phyloP scores from a whole-genome alignment of 2,113 vertebrate species.

The Rhinoptilus africanus region DNA sequence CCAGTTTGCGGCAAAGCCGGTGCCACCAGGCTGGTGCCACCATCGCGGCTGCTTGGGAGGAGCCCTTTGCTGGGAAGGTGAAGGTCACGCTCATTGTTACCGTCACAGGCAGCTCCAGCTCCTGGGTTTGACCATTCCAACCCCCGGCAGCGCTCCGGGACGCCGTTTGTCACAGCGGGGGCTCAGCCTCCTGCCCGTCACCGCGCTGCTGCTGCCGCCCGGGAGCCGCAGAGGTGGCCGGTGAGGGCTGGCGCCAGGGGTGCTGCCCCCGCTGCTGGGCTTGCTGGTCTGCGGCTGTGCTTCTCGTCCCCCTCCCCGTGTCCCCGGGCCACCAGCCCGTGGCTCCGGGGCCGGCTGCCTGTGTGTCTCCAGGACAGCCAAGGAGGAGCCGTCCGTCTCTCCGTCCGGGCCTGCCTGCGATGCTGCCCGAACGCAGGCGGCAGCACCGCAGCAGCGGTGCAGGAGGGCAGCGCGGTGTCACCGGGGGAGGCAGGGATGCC shows the following conservation, averaged over 20 bases:
- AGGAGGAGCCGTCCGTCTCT: background rate
- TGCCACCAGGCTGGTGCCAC: background rate
- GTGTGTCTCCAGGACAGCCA: fast-evolving
- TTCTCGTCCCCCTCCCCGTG: background rate
- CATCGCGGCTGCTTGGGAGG: background rate
- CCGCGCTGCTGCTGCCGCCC: fast-evolving
- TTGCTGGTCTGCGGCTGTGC: fast-evolving
- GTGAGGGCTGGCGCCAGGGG: fast-evolving
- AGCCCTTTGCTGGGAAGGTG: background rate
- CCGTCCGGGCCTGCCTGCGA: background rate
- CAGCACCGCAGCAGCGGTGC: background rate
- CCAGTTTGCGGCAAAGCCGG: background rate
- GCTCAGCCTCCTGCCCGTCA: fast-evolving
- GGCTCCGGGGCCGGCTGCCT: fast-evolving
- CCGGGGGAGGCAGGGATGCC: background rate
- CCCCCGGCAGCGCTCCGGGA: background rate
- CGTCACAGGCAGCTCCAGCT: background rate
- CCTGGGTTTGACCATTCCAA: background rate
- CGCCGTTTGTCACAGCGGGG: fast-evolving
- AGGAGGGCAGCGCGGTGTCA: background rate
- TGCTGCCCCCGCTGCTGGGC: fast-evolving
- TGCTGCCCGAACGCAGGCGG: background rate
- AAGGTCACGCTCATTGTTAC: background rate
- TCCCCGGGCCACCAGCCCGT: background rate
- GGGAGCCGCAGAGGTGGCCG: fast-evolving